Conservation (phyloP, 2,888 invertebrate species). For the Clanis bilineata region DNA sequence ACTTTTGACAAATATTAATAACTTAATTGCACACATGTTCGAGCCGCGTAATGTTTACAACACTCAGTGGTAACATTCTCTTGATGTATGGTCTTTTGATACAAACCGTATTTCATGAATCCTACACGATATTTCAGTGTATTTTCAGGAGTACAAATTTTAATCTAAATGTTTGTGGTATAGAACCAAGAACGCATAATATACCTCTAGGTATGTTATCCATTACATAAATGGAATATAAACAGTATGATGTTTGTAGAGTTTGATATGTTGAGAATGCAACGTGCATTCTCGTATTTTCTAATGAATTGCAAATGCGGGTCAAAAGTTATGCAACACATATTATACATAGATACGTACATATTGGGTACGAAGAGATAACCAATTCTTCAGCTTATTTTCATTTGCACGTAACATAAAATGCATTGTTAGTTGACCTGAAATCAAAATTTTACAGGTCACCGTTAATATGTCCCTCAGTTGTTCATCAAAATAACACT, state of each 20-base stretch:
- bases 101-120: slow-evolving; percentile 1
- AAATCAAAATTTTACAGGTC: not conserved
- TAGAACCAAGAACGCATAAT: not conserved
- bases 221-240: not conserved
- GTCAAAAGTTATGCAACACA: not conserved
- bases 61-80: slow-evolving; percentile 17
- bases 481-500: slow-evolving; percentile 39
- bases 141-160: not conserved
- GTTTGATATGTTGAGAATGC: too few relatives aligned
- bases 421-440: slow-evolving; percentile 4
- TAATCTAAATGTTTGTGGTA: not conserved
- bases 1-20: slow-evolving; percentile 21
- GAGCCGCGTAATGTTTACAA: slow-evolving; percentile 5
- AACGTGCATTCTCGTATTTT: not conserved
- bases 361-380: not conserved
- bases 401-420: not conserved
- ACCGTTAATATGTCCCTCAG: slow-evolving; percentile 11
- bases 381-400: not conserved
- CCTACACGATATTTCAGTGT: not conserved
- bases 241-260: not conserved
- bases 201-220: too few relatives aligned
- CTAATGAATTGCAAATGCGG: too few relatives aligned
- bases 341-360: too few relatives aligned
- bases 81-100: slow-evolving; percentile 12
- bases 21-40: slow-evolving; percentile 19